Evolutionary conservation across 2,888 invertebrate genomes (phyloP), one percentile per base, ranked within the genome.

Genomic region (Beris morrisii): DNA sequence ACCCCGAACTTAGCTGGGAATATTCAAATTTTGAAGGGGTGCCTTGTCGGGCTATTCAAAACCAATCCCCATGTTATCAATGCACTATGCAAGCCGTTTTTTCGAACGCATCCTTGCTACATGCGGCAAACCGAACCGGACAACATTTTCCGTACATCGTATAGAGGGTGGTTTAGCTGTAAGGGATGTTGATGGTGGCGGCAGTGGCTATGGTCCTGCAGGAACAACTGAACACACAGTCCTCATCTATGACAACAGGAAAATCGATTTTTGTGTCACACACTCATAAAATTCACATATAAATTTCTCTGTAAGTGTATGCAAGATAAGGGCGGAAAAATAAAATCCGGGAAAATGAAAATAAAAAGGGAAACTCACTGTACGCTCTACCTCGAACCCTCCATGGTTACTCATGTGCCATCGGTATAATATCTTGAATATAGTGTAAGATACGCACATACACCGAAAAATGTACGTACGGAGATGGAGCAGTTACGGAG

Each of bases 201-300:
- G 15, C 43, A 15, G 30, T 38, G 5, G 9, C 6, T 15, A 13
- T 44, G 43, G 43, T 53, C 63, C 53, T 44, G 45, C 43, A 64
- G 54, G 53, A 54, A 28, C 64, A 31, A 54, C 53, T 6, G 64
- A 13, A 69, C 22, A 38, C 38, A 38, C 68, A 66, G 70, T 71
- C 71, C 69, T 73, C 73, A 70, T 72, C 72, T 72, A 72, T 73
- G 73, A 73, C 73, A 73, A 73, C 71, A 69, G 69, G 68, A 72
- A 73, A 72, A 73, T 73, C 73, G 73, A 73, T 73, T 73, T 73
- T 73, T 72, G 69, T 73, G 71, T 72, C 72, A 71, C 73, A 73
- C 71, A 73, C 71, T 72, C 72, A 71, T 54, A 64, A 73, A 71
- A 71, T 70, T 71, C 73, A 66, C 48, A 64, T 64, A 64, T 56